Conservation (phyloP, 2,113 vertebrate species). For the Oostethus manadensis region DNA sequence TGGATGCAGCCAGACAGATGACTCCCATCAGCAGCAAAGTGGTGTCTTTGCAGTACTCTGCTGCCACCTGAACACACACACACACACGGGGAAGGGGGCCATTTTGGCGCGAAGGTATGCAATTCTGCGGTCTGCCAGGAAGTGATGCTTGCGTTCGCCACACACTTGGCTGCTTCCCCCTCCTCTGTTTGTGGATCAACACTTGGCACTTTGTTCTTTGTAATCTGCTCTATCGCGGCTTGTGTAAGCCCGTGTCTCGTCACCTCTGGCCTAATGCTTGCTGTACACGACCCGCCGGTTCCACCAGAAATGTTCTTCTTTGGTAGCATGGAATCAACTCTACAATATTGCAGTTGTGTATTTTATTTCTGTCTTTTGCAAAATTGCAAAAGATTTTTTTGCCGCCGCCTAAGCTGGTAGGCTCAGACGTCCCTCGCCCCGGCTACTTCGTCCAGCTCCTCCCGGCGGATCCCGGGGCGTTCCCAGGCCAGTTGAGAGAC, state of each 20-base stretch:
- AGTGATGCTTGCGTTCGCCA: constrained; percentile 1
- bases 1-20: constrained; percentile 93
- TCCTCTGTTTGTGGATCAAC: constrained; percentile 12
- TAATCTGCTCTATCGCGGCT: constrained; percentile 41
- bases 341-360: too few relatives aligned
- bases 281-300: neutral
- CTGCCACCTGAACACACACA: constrained; percentile 79
- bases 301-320: too few relatives aligned
- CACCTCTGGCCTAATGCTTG: constrained; percentile 43
- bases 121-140: neutral
- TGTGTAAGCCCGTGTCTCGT: constrained; percentile 30
- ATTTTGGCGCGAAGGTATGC: neutral
- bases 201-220: constrained; percentile 35
- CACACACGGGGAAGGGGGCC: neutral
- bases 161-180: constrained; percentile 8
- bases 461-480: too few relatives aligned
- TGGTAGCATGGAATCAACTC: too few relatives aligned
- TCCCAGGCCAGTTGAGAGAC: too few relatives aligned
- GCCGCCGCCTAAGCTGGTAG: too few relatives aligned
- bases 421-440: too few relatives aligned
- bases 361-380: too few relatives aligned
- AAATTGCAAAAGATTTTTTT: too few relatives aligned
- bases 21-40: constrained; percentile 94
- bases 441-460: too few relatives aligned
- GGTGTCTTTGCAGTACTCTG: constrained; percentile 96